phyloP scores from a whole-genome alignment of 2,797 vertebrate species.

The Mormyrops boulengeri region DNA sequence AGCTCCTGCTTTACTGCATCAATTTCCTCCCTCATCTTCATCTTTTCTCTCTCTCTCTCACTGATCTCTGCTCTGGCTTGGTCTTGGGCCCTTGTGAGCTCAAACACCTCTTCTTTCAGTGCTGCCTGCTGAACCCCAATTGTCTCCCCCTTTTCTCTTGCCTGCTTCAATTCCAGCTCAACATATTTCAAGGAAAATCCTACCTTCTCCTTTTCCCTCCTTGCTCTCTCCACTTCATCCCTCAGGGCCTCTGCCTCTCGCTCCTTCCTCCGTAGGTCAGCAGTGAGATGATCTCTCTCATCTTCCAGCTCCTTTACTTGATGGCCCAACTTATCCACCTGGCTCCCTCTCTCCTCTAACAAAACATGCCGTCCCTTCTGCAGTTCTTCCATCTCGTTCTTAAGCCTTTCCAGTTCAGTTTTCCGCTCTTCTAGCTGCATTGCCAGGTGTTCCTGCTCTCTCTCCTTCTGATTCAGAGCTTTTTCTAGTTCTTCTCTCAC shows the following conservation, averaged over 20 bases:
- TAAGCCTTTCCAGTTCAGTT: slow-evolving; percentile 26
- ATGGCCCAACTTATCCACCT: slow-evolving; percentile 46
- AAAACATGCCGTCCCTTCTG: slow-evolving; percentile 38
- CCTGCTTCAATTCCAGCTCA: slow-evolving; percentile 29
- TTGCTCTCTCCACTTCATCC: slow-evolving; percentile 23
- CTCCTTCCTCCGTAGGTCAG: slow-evolving; percentile 32
- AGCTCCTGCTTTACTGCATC: slow-evolving; percentile 45
- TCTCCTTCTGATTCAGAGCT: too few species aligned
- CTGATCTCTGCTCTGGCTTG: slow-evolving; percentile 23
- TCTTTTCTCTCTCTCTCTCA: slow-evolving; percentile 39
- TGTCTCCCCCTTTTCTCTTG: slow-evolving; percentile 22
- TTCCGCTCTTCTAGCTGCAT: too few species aligned
- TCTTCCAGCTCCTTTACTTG: slow-evolving; percentile 45
- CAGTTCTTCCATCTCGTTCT: slow-evolving; percentile 42
- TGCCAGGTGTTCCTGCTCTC: too few species aligned
- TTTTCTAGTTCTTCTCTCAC: too few species aligned
- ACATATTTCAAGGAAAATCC: slow-evolving; percentile 21
- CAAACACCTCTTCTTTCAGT: slow-evolving; percentile 26
- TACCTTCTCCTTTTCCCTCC: slow-evolving; percentile 26
- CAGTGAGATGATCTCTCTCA: slow-evolving; percentile 36
- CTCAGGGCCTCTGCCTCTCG: slow-evolving; percentile 35
- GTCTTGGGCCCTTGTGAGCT: slow-evolving; percentile 26
- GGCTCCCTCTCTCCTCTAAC: slow-evolving; percentile 53
- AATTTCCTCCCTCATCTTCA: slow-evolving; percentile 45
- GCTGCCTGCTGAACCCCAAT: background rate